These are phyloP conservation scores for Latrodectus geometricus DNA, from an alignment of 1,140 invertebrate species.

Conservation along the genomic window DNA sequence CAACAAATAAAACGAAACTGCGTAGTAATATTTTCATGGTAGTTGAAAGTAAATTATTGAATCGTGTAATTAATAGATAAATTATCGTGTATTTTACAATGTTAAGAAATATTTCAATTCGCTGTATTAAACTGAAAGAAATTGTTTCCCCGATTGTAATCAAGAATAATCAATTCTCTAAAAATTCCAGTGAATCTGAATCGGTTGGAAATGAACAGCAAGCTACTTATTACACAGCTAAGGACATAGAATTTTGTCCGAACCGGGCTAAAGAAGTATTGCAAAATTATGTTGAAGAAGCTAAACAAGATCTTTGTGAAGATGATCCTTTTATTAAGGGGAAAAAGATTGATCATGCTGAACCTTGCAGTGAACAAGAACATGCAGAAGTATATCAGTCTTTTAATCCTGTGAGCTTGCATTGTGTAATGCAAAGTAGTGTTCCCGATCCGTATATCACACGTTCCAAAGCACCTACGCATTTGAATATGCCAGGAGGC, in stretches of 20 bases:
- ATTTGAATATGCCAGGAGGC: slow-evolving; percentile 55
- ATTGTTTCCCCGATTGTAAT: too few relatives aligned
- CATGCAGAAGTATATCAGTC: slow-evolving; percentile 39
- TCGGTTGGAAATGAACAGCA: slow-evolving; percentile 22
- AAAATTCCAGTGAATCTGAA: background rate
- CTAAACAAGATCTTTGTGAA: background rate
- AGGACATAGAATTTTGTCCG: slow-evolving; percentile 54
- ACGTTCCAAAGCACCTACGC: slow-evolving; percentile 33
- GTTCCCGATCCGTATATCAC: slow-evolving; percentile 48
- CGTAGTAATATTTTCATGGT: too few relatives aligned
- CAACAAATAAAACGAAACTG: too few relatives aligned
- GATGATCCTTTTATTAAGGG: background rate
- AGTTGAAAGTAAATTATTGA: too few relatives aligned
- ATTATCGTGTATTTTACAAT: too few relatives aligned
- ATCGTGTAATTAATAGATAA: too few relatives aligned
- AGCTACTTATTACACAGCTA: slow-evolving; percentile 37
- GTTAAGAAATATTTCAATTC: too few relatives aligned
- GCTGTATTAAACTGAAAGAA: too few relatives aligned
- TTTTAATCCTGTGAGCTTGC: slow-evolving; percentile 29
- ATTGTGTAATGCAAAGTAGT: slow-evolving; percentile 58
- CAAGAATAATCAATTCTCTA: background rate
- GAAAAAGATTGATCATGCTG: background rate
- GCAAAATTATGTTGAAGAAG: slow-evolving; percentile 49
- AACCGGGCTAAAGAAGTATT: slow-evolving; percentile 44
- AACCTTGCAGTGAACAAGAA: background rate